Conservation (phyloP, 37 sponge, comb jelly and placozoan genomes). For the Halichondria panicea region DNA sequence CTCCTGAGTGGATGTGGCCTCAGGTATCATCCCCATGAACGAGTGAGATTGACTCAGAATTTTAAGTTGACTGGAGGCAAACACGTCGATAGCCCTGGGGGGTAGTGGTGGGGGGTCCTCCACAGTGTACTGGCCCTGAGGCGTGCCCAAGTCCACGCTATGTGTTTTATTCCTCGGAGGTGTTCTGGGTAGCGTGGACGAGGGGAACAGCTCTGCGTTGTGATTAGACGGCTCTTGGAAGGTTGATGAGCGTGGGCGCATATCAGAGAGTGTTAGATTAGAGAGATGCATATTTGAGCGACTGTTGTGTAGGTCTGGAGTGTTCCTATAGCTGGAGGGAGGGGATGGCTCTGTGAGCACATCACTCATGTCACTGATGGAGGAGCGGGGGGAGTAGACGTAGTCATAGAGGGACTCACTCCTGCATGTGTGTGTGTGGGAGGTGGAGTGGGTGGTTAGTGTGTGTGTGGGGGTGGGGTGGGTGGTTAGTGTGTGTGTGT, state of each 20-base stretch:
- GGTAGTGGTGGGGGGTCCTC: conserved; percentile 22
- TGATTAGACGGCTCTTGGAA: neutral
- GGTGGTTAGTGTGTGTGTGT: neutral
- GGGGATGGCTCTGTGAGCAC: conserved; percentile 14
- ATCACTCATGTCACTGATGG: neutral
- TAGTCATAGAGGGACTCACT: conserved; percentile 39
- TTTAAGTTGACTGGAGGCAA: neutral
- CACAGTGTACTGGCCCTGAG: neutral
- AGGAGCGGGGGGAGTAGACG: conserved; percentile 13
- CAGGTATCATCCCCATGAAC: neutral
- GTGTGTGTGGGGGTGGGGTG: too few relatives aligned
- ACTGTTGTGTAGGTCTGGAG: conserved; percentile 7
- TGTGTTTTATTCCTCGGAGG: too few relatives aligned
- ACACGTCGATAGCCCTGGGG: neutral
- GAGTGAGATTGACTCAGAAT: neutral
- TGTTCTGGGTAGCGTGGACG: too few relatives aligned
- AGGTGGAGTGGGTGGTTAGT: neutral
- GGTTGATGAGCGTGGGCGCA: neutral
- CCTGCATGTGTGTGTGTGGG: conserved; percentile 6
- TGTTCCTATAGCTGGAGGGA: conserved; percentile 3
- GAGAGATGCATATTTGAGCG: neutral
- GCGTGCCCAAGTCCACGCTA: too few relatives aligned
- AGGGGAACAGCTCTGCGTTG: neutral
- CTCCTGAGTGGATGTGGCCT: neutral
- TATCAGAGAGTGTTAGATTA: neutral